Base-by-base conservation (phyloP, 2,113 vertebrate species). In the Platichthys stellatus region DNA sequence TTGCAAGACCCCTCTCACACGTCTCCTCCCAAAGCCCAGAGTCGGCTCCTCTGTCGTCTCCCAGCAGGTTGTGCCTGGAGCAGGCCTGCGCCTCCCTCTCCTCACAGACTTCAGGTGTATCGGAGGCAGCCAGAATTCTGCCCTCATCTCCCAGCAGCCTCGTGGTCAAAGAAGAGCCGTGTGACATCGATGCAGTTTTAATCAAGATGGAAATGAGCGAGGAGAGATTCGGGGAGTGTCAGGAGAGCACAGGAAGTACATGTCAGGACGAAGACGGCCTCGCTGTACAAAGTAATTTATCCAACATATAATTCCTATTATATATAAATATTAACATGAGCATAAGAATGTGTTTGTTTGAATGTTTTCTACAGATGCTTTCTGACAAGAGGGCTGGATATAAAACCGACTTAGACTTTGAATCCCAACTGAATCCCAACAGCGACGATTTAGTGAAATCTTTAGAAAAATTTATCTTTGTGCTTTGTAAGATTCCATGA, bases 121-220 rank as follows among this genome's bases (percentile, higher is more conserved):
- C 69, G 0, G 86, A 78, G 0, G 20, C 35, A 3, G 20, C 24
- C 31, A 53, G 62, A 40, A 72, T 77, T 8, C 58, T 31, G 28
- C 70, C 72, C 0, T 2, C 38, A 0, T 74, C 86, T 71, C 86
- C 90, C 71, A 61, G 81, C 82, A 54, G 67, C 76, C 35, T 83
- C 2, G 43, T 56, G 1, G 38, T 90, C 72, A 93, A 92, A 40
- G 84, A 90, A 18, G 92, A 93, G 74, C 89, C 88, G 0, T 86
- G 84, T 20, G 84, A 92, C 2, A 26, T 80, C 0, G 74, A 86
- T 23, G 2, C 84, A 0, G 71, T 91, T 6, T 35, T 87, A 2
- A 82, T 92, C 72, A 80, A 92, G 56, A 87, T 82, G 89, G 90
- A 91, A 51, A 77, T 86, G 85, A 86, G 71, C 10, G 90, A 90